Base-by-base conservation (phyloP, 2,888 invertebrate genomes). In the Scaptomyza tumidula region DNA sequence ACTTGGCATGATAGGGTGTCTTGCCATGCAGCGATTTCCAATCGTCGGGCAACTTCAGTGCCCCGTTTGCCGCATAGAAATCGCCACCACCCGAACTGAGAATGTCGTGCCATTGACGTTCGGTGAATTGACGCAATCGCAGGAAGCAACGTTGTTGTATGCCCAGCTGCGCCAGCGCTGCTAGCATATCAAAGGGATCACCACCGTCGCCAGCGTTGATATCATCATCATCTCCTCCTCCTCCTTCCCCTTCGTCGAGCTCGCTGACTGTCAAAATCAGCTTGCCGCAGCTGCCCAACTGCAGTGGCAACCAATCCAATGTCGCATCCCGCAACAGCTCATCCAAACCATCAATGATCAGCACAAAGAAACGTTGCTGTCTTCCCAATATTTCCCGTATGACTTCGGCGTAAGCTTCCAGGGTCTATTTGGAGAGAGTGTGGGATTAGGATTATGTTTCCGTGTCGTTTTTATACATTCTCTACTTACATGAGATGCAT, bases 311-410 rank as follows among this genome's bases (percentile, higher is more conserved):
- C 97, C 97, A 97, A 70, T 95, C 93, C 39, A 96, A 93, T 87
- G 94, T 92, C 0, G 78, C 77, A 50, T 89, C 89, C 13, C 76
- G 65, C 45, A 89, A 69, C 59, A 92, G 93, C 89, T 95, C 94
- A 89, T 96, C 96, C 45, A 97, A 93, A 0, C 96, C 97, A 88
- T 97, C 97, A 76, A 97, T 94, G 53, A 96, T 93, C 71, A 97
- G 93, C 55, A 97, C 93, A 64, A 96, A 92, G 49, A 95, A 94
- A 75, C 95, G 93, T 87, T 91, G 90, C 46, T 86, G 88, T 27
- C 80, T 82, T 24, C 84, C 90, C 43, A 92, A 71, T 27, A 90
- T 75, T 6, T 86, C 85, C n/a, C 86, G 75, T 71, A 96, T 93
- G 27, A 94, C 93, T 59, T 93, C 91, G 14, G 95, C 94, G 86